phyloP scores from a whole-genome alignment of 2,113 vertebrate species.

The Dascyllus trimaculatus region DNA sequence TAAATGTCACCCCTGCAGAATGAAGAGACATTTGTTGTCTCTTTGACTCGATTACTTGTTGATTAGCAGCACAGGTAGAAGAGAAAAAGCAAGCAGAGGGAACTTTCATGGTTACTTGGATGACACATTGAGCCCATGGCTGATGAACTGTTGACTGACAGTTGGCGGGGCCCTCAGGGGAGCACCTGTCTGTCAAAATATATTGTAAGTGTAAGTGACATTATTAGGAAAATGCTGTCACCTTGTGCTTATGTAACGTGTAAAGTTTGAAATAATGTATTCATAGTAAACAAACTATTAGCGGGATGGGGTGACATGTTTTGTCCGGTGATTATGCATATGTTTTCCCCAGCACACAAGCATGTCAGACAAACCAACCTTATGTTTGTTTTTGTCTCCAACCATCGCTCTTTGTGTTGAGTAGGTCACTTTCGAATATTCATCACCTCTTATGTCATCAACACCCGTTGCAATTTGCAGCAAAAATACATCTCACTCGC shows the following conservation, averaged over 20 bases:
- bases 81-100: constrained; percentile 83
- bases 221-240: constrained; percentile 83
- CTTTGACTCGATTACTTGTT: constrained; percentile 54
- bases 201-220: constrained; percentile 81
- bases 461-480: constrained; percentile 59
- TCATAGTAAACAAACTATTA: constrained; percentile 70
- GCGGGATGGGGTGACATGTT: constrained; percentile 66
- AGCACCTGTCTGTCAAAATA: constrained; percentile 84
- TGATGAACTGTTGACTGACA: constrained; percentile 88
- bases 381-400: constrained; percentile 71
- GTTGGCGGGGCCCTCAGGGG: constrained; percentile 75
- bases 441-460: constrained; percentile 74
- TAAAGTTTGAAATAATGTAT: constrained; percentile 78
- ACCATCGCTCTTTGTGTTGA: constrained; percentile 60
- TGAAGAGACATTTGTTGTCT: constrained; percentile 31
- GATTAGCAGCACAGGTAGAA: constrained; percentile 85
- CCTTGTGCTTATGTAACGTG: constrained; percentile 81
- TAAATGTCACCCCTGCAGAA: constrained; percentile 3
- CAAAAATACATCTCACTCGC: constrained; percentile 61
- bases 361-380: constrained; percentile 62
- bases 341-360: constrained; percentile 52
- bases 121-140: constrained; percentile 86
- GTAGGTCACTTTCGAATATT: constrained; percentile 73
- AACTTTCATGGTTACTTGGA: constrained; percentile 82
- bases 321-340: constrained; percentile 72